Conservation (phyloP, 2,797 vertebrate genomes). For the Enteromius unitaeniatus region DNA sequence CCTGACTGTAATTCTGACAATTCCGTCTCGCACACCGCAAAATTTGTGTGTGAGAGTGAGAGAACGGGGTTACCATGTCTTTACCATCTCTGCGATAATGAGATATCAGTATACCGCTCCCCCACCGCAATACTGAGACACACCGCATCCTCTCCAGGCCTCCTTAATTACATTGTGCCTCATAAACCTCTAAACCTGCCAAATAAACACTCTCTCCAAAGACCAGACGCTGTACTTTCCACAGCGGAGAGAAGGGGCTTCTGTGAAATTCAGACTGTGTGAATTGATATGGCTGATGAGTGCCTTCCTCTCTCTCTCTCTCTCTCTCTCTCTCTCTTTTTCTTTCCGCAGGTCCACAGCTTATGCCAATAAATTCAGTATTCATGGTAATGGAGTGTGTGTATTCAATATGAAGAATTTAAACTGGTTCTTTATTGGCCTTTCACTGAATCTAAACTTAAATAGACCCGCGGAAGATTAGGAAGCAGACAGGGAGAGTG, state of each 20-base stretch:
- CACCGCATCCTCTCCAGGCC: constrained; percentile 26
- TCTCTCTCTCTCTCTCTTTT: neutral
- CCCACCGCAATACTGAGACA: constrained; percentile 1
- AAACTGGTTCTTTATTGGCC: constrained; percentile 23
- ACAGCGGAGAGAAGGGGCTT: constrained; percentile 8
- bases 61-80: constrained; percentile 27
- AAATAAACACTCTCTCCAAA: constrained; percentile 63
- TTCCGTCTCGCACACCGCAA: neutral
- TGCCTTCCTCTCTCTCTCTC: neutral
- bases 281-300: constrained; percentile 29
- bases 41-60: constrained; percentile 18
- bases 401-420: constrained; percentile 41
- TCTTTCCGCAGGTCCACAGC: too few species aligned
- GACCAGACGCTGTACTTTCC: constrained; percentile 28
- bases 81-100: constrained; percentile 40
- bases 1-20: constrained; percentile 15
- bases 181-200: constrained; percentile 77
- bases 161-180: constrained; percentile 62
- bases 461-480: constrained; percentile 13
- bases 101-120: constrained; percentile 22
- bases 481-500: constrained; percentile 11
- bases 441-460: constrained; percentile 32
- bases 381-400: constrained; percentile 37
- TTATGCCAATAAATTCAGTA: constrained; percentile 18
- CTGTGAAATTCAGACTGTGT: constrained; percentile 31